A percentile compares a stretch with the other conserved stretches of the same genome.
phyloP scores from a whole-genome alignment of 2,113 vertebrate species.

The Sander vitreus region DNA sequence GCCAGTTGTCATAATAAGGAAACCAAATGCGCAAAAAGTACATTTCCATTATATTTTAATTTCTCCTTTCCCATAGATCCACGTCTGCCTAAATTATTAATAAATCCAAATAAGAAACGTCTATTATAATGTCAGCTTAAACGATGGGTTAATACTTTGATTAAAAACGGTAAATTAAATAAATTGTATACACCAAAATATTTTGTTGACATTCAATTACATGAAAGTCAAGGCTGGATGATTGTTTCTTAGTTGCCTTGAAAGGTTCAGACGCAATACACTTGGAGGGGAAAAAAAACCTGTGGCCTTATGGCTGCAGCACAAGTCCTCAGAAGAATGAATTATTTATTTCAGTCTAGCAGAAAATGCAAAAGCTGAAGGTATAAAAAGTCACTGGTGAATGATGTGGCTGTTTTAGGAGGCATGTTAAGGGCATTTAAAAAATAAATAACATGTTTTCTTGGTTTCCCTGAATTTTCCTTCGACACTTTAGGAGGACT shows the following conservation, averaged over 20 bases:
- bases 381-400: background rate
- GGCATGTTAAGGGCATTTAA: background rate
- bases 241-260: background rate
- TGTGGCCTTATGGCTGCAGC: background rate
- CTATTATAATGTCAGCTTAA: background rate
- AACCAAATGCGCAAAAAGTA: background rate
- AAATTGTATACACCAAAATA: background rate
- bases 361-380: background rate
- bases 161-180: background rate
- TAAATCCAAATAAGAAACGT: background rate
- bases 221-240: slow-evolving; percentile 14
- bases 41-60: background rate
- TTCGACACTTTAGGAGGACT: slow-evolving; percentile 15
- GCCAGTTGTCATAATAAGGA: background rate
- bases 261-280: slow-evolving; percentile 6
- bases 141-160: background rate
- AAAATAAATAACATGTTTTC: slow-evolving; percentile 28
- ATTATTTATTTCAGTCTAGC: background rate
- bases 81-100: background rate
- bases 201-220: background rate
- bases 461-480: slow-evolving; percentile 18
- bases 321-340: background rate
- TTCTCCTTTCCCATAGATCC: background rate
- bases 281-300: background rate
- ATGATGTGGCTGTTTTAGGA: background rate